Evolutionary conservation across 2,888 invertebrate genomes (phyloP).

Genomic region (Leptarthrus brevirostris): DNA sequence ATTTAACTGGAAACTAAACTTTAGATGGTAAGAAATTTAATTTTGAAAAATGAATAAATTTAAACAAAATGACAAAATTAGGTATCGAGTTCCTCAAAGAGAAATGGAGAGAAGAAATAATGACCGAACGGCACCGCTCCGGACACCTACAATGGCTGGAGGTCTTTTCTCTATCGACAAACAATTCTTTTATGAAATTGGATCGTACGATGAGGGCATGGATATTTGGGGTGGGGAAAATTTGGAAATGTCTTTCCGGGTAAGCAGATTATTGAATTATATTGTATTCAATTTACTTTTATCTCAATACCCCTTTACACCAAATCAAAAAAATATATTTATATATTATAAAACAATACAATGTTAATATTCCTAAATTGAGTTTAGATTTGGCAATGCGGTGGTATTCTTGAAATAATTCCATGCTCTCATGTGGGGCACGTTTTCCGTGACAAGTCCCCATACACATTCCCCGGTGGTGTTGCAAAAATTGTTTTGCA

Average conservation of each 20-base stretch:
- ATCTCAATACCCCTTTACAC: background rate
- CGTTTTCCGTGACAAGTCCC: slow-evolving; percentile 97
- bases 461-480: slow-evolving; percentile 99
- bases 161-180: slow-evolving; percentile 94
- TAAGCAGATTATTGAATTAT: slow-evolving; percentile 59
- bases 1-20: slow-evolving; percentile 99
- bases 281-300: background rate
- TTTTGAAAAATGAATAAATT: slow-evolving; percentile 14
- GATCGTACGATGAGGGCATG: slow-evolving; percentile 99
- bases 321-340: background rate
- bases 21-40: slow-evolving; percentile 84
- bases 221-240: slow-evolving; percentile 92
- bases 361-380: slow-evolving; percentile 52
- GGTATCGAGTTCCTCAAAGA: slow-evolving; percentile 97
- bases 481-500: slow-evolving; percentile 96
- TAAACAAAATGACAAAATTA: slow-evolving; percentile 60
- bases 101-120: slow-evolving; percentile 94
- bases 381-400: slow-evolving; percentile 94
- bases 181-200: slow-evolving; percentile 97
- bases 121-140: slow-evolving; percentile 90
- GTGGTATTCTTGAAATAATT: slow-evolving; percentile 93
- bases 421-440: slow-evolving; percentile 97
- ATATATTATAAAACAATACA: background rate
- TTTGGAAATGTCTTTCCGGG: slow-evolving; percentile 69
- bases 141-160: slow-evolving; percentile 98